Percentiles rank a stretch among this genome's conserved stretches.
phyloP scores from a whole-genome alignment of 2,888 invertebrate genomes.

The Atrina japonica region DNA sequence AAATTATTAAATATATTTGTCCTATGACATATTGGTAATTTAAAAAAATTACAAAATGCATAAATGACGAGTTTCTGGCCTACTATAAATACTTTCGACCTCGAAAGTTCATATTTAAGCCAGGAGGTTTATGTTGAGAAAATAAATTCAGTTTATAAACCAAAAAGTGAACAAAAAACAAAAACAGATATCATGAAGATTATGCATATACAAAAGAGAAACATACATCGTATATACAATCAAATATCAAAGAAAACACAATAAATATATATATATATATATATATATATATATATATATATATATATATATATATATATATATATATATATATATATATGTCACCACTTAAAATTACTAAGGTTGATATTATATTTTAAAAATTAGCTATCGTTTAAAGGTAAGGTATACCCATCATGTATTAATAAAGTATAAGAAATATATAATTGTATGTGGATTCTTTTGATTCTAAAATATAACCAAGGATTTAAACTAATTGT shows the following conservation, averaged over 20 bases:
- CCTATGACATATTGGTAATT: not conserved
- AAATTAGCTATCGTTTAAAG: not conserved
- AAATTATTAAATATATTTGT: conserved; percentile 4
- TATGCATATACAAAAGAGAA: not conserved
- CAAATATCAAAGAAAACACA: too few species aligned
- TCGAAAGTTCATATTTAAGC: conserved; percentile 2
- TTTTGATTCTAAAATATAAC: conserved; percentile 2
- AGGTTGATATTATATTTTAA: not conserved
- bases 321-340: too few species aligned
- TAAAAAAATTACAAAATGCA: too few species aligned
- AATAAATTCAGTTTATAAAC: not conserved
- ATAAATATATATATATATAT: too few species aligned
- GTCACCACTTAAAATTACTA: too few species aligned
- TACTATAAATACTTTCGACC: conserved; percentile 2
- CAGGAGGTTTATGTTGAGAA: not conserved
- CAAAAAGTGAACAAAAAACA: not conserved
- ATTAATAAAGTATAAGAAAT: not conserved
- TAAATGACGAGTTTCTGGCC: not conserved
- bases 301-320: too few species aligned
- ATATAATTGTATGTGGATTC: not conserved
- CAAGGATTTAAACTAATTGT: not conserved
- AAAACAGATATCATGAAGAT: not conserved
- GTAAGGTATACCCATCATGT: not conserved
- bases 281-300: too few species aligned
- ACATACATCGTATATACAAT: not conserved